Base-by-base conservation (phyloP, 2,888 invertebrate genomes). In the Tetropium fuscum region DNA sequence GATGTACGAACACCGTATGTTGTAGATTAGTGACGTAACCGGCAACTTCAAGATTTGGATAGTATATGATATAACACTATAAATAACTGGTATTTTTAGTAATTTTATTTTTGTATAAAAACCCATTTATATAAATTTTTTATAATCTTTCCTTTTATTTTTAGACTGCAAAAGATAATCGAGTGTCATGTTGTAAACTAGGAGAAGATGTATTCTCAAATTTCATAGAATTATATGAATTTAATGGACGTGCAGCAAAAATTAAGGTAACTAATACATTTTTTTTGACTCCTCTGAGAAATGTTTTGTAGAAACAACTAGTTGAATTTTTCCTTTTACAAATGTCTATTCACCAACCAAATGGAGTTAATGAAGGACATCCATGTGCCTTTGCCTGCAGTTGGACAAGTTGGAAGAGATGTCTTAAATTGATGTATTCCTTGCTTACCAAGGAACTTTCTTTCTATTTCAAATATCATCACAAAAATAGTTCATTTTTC, bases 331-430 rank as follows among this genome's bases (percentile, higher is more conserved):
- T 85, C 13, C 68, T 83, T 2, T 72, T 86, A n/a, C 84, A 86
- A 76, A 67, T 86, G 8, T 75, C 80, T 63, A 73, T 85, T 20
- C 87, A 87, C 73, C 83, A 85, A 75, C 86, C 86, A 0, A 76
- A 79, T 51, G 84, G 86, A 15, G 78, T 73, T 1, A 61, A 55
- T 10, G 73, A 78, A 51, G 71, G 68, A 4, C 57, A 80, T 16
- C 68, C 77, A 13, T 74, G 75, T 10, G 80, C 82, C 0, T 81
- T 80, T 61, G 83, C 84, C 3, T 68, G 69, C 48, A 72, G 82
- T 57, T 81, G 81, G 80, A 65, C 69, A 1, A 73, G 74, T 11
- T 87, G 86, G 86, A 80, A 76, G 7, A 72, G 64, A 15, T 78
- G 80, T 32, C 66, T 85, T 7, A 73, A 74, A 47, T 72, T 71